Conservation (phyloP, 30 jellyfish, hydroid and myxozoan genomes). For the Hydractinia symbiolongicarpus region DNA sequence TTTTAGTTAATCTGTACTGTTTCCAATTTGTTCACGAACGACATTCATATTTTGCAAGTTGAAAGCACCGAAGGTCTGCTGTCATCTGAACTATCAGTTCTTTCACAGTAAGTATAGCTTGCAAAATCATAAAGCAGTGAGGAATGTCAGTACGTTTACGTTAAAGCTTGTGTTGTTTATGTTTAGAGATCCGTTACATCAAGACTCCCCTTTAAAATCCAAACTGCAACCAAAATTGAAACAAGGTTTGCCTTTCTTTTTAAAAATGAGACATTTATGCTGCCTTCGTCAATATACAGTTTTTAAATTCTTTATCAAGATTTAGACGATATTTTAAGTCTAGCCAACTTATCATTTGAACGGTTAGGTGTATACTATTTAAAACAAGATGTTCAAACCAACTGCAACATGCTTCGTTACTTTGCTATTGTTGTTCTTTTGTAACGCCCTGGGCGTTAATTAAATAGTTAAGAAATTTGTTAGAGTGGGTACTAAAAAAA, state of each 20-base stretch:
- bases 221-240: neutral
- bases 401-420: too few relatives aligned
- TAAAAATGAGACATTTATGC: too few relatives aligned
- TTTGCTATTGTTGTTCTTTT: too few relatives aligned
- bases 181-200: constrained; percentile 13
- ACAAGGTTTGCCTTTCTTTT: neutral
- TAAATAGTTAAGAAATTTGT: too few relatives aligned
- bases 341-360: too few relatives aligned
- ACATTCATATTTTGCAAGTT: constrained; percentile 35
- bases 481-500: too few relatives aligned
- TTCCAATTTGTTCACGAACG: constrained; percentile 46
- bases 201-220: constrained; percentile 26
- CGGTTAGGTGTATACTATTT: too few relatives aligned
- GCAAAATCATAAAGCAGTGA: neutral
- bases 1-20: constrained; percentile 48
- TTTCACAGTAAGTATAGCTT: constrained; percentile 33
- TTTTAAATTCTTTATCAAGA: too few relatives aligned
- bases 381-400: too few relatives aligned
- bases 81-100: constrained; percentile 34
- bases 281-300: too few relatives aligned
- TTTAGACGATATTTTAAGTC: too few relatives aligned
- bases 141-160: neutral
- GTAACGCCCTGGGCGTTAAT: too few relatives aligned
- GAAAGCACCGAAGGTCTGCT: neutral
- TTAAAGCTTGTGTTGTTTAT: neutral